These are phyloP conservation scores for Drosophila virilis DNA, from an alignment of 1,140 invertebrate species.

Conservation along the genomic window DNA sequence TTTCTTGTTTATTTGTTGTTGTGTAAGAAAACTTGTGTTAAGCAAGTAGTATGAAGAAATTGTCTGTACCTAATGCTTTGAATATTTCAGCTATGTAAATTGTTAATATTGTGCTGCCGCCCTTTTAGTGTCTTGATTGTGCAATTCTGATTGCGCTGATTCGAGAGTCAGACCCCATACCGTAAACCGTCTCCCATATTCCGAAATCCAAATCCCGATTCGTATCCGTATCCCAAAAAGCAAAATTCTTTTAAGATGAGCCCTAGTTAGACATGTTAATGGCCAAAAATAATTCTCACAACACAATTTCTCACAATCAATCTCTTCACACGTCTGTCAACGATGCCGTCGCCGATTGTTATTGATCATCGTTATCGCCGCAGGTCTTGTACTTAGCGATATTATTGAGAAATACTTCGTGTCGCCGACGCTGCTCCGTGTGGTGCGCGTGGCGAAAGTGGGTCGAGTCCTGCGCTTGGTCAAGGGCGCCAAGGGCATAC, in stretches of 20 bases:
- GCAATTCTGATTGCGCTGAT: conserved; percentile 36
- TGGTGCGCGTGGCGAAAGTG: conserved; percentile 98
- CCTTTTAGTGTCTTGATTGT: conserved; percentile 44
- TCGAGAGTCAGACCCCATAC: neutral
- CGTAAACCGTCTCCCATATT: neutral
- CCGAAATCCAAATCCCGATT: neutral
- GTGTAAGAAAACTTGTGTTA: conserved; percentile 23
- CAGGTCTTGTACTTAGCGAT: conserved; percentile 97
- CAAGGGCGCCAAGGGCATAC: conserved; percentile 98
- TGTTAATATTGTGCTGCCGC: conserved; percentile 40
- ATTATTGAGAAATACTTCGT: conserved; percentile 99
- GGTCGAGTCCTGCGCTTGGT: conserved; percentile 98
- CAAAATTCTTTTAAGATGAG: neutral
- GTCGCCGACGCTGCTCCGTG: conserved; percentile 97
- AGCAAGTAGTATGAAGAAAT: conserved; percentile 5
- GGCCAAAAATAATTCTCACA: conserved; percentile 13
- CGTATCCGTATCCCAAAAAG: neutral
- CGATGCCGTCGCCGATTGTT: conserved; percentile 3
- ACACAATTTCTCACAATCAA: conserved; percentile 42
- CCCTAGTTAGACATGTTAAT: neutral
- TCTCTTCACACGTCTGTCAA: conserved; percentile 27
- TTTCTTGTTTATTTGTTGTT: conserved; percentile 17
- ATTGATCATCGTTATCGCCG: neutral
- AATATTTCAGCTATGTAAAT: conserved; percentile 71
- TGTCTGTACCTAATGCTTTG: conserved; percentile 62